Base-by-base conservation (phyloP, 1,140 invertebrate species). In the Metopolophium dirhodum region DNA sequence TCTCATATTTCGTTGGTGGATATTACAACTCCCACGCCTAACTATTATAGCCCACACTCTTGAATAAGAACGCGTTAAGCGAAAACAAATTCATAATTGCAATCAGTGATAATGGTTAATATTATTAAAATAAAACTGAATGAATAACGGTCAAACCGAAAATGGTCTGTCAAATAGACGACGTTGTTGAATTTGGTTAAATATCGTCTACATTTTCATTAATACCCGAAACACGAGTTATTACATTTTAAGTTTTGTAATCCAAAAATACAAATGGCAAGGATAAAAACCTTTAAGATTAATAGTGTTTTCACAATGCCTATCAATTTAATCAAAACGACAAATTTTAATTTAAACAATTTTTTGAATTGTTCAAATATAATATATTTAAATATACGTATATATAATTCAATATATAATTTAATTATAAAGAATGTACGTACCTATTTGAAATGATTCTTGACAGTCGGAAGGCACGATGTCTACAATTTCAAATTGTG, bases 401-500 rank as follows among this genome's bases (percentile, higher is more conserved):
- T 7, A 6, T 30, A 61, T 61, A 68, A n/a, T 68, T n/a, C 4
- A n/a, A 18, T n/a, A 68, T 68, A n/a, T n/a, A 68, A 18, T 7
- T 35, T 18, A n/a, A 77, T 77, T 18, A 35, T 7, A n/a, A 77
- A 77, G 0, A 77, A 47, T 47, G 22, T 89, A 61, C 88, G 47
- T 94, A 94, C 94, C 94, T 47, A 94, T 94, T 94, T 94, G 94
- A 90, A 94, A 94, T 26, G 94, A 94, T 94, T 94, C 94, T 93
- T 94, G 94, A 93, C 94, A 94, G 45, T 94, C 94, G 11, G 94
- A 94, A 30, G 94, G 94, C n/a, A 94, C 94, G 23, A 96, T 95
- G 18, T 95, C 94, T 47, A 95, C 95, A 54, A 96, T 95, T 93
- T 96, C 95, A 94, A 96, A 96, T 93, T 96, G 96, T 0, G 96